Conservation (phyloP, 2,888 invertebrate genomes). For the Mesorhabditis belari region DNA sequence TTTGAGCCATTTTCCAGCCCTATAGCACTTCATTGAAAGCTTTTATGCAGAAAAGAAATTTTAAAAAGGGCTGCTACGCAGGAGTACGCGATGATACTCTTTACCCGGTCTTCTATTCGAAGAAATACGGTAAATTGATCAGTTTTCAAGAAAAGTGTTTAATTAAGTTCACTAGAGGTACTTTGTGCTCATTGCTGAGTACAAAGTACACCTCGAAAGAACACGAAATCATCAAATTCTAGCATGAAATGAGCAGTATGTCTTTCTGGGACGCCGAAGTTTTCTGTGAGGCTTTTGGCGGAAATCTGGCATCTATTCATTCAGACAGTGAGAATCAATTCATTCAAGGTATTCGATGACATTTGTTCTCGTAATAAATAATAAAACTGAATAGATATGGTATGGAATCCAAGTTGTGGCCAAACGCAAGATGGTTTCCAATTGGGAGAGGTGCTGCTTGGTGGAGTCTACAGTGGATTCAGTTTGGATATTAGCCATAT, state of each 20-base stretch:
- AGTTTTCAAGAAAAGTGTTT: no score
- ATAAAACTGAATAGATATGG: not conserved
- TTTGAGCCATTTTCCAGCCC: no score
- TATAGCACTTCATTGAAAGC: no score
- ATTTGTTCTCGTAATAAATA: no score
- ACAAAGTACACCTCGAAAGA: no score
- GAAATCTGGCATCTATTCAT: not conserved
- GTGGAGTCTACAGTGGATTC: not conserved
- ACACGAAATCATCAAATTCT: not conserved
- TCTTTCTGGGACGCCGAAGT: not conserved
- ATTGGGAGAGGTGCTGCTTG: not conserved
- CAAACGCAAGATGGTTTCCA: not conserved
- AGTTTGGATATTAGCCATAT: not conserved
- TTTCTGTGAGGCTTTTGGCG: not conserved
- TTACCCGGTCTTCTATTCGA: no score
- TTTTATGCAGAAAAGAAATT: no score
- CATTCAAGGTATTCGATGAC: not conserved
- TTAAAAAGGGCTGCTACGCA: no score
- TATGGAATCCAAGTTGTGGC: not conserved
- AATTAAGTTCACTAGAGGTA: no score
- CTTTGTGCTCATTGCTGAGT: no score
- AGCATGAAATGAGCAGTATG: not conserved
- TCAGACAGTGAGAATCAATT: not conserved
- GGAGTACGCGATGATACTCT: no score
- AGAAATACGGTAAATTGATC: no score